phyloP scores from a whole-genome alignment of 2,113 vertebrate species.

The Poecile atricapillus region DNA sequence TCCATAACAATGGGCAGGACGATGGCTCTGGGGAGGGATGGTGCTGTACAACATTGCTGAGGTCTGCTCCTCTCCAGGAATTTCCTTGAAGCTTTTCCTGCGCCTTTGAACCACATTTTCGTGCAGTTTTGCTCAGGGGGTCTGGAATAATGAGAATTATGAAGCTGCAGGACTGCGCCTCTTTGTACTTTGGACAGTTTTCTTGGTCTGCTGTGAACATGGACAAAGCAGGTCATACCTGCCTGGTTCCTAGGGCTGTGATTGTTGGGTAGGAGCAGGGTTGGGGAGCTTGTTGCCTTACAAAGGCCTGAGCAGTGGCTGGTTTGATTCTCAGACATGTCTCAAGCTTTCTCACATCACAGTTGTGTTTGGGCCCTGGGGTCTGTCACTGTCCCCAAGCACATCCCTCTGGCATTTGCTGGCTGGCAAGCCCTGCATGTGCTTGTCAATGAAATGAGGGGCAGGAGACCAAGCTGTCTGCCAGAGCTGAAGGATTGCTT shows the following conservation, averaged over 20 bases:
- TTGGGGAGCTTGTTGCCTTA: not conserved
- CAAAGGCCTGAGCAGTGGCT: not conserved
- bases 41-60: not conserved
- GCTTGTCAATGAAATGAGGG: not conserved
- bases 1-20: not conserved
- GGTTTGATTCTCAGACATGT: not conserved
- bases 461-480: not conserved
- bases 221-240: not conserved
- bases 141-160: not conserved
- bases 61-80: not conserved
- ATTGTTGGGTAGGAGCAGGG: not conserved
- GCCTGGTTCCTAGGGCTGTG: not conserved
- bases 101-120: not conserved
- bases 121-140: not conserved
- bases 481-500: not conserved
- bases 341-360: not conserved
- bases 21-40: not conserved
- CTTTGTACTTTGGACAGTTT: not conserved
- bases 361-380: not conserved
- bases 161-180: not conserved
- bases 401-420: not conserved
- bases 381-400: not conserved
- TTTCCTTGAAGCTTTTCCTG: not conserved
- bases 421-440: not conserved
- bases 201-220: not conserved